Evolutionary conservation across 2,888 invertebrate genomes (phyloP).

Genomic region (Parelbella ahira): DNA sequence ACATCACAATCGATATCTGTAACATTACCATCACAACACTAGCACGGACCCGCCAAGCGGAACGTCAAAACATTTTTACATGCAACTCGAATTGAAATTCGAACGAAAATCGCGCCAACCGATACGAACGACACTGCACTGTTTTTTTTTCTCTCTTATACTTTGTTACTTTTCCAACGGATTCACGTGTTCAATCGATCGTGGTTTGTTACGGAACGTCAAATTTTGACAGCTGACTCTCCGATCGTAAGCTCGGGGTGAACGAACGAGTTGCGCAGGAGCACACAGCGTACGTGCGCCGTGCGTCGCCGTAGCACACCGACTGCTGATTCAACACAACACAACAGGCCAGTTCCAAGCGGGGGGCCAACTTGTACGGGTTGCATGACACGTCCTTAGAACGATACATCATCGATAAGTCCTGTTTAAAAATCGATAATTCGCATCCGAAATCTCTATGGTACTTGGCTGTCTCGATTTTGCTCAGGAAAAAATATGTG

Average conservation of each 20-base stretch:
- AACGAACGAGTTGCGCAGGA: constrained; percentile 52
- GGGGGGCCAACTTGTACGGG: constrained; percentile 50
- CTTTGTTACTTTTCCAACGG: constrained; percentile 32
- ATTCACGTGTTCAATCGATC: constrained; percentile 39
- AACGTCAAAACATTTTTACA: constrained; percentile 51
- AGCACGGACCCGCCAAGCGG: constrained; percentile 40
- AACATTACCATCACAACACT: constrained; percentile 54
- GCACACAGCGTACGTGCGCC: constrained; percentile 46
- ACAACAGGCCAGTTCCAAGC: constrained; percentile 35
- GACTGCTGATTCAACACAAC: constrained; percentile 42
- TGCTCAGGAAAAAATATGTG: constrained; percentile 18
- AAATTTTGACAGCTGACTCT: constrained; percentile 66
- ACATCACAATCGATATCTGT: constrained; percentile 43
- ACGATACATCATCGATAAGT: constrained; percentile 63
- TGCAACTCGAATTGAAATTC: constrained; percentile 42
- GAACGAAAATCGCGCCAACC: constrained; percentile 45
- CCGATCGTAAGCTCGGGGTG: constrained; percentile 54
- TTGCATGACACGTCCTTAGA: constrained; percentile 49
- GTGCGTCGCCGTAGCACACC: constrained; percentile 58
- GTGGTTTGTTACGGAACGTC: constrained; percentile 56
- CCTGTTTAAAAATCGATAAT: constrained; percentile 36
- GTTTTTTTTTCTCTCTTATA: constrained; percentile 5
- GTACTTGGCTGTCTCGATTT: too few relatives aligned
- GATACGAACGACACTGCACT: constrained; percentile 33
- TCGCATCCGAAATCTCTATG: too few relatives aligned